Evolutionary conservation across 2,888 invertebrate species (phyloP).

Genomic region (Baccha elongata): DNA sequence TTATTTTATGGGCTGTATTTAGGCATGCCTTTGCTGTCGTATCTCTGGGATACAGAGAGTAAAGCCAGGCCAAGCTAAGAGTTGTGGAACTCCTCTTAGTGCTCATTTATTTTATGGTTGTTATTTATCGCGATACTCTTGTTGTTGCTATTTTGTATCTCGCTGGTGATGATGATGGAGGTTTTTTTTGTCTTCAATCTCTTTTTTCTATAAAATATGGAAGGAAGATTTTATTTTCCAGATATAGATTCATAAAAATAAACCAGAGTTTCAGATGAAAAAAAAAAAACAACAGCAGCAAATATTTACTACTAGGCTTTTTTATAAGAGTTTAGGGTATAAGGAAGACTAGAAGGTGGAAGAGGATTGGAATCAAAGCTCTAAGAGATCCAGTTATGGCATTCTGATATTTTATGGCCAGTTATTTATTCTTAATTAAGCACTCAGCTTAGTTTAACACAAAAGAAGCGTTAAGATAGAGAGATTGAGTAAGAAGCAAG

Average conservation of each 20-base stretch:
- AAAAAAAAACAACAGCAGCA: conserved; percentile 27
- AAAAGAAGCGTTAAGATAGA: conserved; percentile 5
- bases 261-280: conserved; percentile 38
- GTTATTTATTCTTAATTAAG: conserved; percentile 67
- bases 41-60: conserved; percentile 10
- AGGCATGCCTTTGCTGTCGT: conserved; percentile 31
- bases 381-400: conserved; percentile 52
- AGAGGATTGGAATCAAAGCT: conserved; percentile 8
- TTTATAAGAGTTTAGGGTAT: background rate
- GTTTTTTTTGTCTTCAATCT: background rate
- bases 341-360: background rate
- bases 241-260: conserved; percentile 67
- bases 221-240: conserved; percentile 60
- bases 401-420: conserved; percentile 55
- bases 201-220: too few relatives aligned
- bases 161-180: conserved; percentile 43
- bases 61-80: conserved; percentile 26
- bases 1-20: conserved; percentile 47
- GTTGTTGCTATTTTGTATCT: conserved; percentile 23
- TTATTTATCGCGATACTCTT: conserved; percentile 70
- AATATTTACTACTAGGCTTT: conserved; percentile 42
- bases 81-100: conserved; percentile 58
- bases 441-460: conserved; percentile 61
- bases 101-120: conserved; percentile 72
- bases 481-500: background rate